Conservation (phyloP, 2,888 invertebrate species). For the Podotricha telesiphe region DNA sequence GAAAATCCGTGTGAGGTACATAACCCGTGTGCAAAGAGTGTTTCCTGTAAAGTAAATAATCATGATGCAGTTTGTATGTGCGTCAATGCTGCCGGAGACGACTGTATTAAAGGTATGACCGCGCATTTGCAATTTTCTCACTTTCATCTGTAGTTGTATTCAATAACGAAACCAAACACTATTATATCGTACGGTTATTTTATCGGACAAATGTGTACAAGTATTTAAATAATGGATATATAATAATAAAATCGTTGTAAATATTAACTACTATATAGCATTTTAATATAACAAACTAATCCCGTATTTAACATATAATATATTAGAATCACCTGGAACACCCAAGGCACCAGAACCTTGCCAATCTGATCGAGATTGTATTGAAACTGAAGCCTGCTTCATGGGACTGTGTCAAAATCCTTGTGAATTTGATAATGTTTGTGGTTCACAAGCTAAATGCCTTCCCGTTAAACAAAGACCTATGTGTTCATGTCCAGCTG, state of each 20-base stretch:
- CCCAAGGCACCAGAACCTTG: constrained; percentile 90
- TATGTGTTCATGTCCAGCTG: constrained; percentile 91
- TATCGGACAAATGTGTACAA: constrained; percentile 77
- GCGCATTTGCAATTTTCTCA: not conserved
- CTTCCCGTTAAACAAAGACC: constrained; percentile 92
- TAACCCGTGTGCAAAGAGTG: constrained; percentile 84
- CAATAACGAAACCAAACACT: not conserved
- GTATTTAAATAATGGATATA: constrained; percentile 42
- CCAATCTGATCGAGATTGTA: constrained; percentile 92
- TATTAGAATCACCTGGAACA: constrained; percentile 87
- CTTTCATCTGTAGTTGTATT: constrained; percentile 15
- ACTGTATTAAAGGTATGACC: constrained; percentile 86
- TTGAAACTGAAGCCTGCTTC: constrained; percentile 92
- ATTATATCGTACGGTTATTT: constrained; percentile 53
- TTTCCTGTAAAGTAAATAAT: constrained; percentile 85
- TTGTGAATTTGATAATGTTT: constrained; percentile 91
- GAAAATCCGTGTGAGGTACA: constrained; percentile 84
- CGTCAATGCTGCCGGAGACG: constrained; percentile 82
- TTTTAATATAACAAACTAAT: constrained; percentile 65
- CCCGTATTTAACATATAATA: constrained; percentile 70
- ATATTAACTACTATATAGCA: constrained; percentile 46
- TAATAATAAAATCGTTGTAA: constrained; percentile 32
- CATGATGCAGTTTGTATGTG: constrained; percentile 86
- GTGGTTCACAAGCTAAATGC: constrained; percentile 90
- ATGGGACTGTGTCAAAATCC: constrained; percentile 92